These are phyloP conservation scores for Ictalurus furcatus DNA, from an alignment of 2,113 vertebrate genomes.

Conservation along the genomic window DNA sequence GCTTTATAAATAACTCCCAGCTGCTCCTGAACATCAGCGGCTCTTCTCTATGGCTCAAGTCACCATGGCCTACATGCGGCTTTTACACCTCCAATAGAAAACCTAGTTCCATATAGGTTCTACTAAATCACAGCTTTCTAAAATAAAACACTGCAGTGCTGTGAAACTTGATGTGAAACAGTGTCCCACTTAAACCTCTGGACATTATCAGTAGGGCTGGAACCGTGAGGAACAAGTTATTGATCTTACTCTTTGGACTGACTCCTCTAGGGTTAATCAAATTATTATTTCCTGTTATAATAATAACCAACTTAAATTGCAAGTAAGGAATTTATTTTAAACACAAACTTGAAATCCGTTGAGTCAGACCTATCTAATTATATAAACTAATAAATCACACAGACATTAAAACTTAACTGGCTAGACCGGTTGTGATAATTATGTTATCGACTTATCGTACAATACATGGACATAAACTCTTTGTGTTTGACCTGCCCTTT, in stretches of 20 bases:
- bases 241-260: not conserved
- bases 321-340: not conserved
- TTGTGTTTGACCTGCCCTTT: too few species aligned
- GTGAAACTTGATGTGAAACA: too few species aligned
- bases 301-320: not conserved
- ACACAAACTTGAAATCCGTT: not conserved
- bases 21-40: slow-evolving; percentile 62
- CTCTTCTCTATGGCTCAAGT: slow-evolving; percentile 5
- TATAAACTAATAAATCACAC: not conserved
- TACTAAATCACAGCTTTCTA: not conserved
- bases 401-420: not conserved
- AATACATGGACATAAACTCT: too few species aligned
- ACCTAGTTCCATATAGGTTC: not conserved
- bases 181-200: too few species aligned
- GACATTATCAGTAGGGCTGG: too few species aligned
- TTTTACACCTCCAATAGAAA: not conserved
- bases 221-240: not conserved
- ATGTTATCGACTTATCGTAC: too few species aligned
- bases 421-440: too few species aligned
- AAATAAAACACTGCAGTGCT: not conserved
- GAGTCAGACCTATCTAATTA: not conserved
- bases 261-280: not conserved
- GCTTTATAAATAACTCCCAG: slow-evolving; percentile 71
- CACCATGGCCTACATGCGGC: not conserved
- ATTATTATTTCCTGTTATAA: not conserved